Evolutionary conservation across 2,888 invertebrate species (phyloP).

Genomic region (Ectobius pallidus): DNA sequence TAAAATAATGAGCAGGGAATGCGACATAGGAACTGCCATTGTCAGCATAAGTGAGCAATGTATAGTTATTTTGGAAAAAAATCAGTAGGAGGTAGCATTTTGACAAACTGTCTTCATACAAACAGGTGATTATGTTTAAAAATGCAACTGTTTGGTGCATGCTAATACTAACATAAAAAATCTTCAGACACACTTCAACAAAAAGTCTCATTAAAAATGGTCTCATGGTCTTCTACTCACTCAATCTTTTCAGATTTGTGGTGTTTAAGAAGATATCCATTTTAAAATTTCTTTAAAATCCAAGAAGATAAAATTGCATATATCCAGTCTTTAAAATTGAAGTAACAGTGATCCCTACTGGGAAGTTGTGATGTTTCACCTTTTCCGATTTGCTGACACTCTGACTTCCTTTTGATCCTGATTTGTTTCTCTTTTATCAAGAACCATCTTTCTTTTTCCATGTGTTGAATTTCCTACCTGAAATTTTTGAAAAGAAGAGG

Average conservation of each 20-base stretch:
- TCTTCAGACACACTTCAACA: background rate
- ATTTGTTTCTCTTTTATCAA: conserved; percentile 30
- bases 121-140: background rate
- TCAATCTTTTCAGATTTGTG: background rate
- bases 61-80: background rate
- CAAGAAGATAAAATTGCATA: background rate
- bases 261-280: background rate
- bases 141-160: background rate
- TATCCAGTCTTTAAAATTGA: conserved; percentile 1
- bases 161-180: background rate
- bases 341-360: background rate
- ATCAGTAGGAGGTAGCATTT: background rate
- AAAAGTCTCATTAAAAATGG: background rate
- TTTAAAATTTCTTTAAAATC: background rate
- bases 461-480: conserved; percentile 39
- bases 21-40: background rate
- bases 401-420: conserved; percentile 18
- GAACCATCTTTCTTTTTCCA: conserved; percentile 36
- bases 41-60: background rate
- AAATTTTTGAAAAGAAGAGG: conserved; percentile 41
- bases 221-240: background rate
- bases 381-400: conserved; percentile 13
- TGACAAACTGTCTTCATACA: conserved; percentile 25
- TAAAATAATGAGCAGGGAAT: background rate
- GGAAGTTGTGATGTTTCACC: background rate